phyloP scores from a whole-genome alignment of 1,140 invertebrate species.

The Steinernema khuongi region DNA sequence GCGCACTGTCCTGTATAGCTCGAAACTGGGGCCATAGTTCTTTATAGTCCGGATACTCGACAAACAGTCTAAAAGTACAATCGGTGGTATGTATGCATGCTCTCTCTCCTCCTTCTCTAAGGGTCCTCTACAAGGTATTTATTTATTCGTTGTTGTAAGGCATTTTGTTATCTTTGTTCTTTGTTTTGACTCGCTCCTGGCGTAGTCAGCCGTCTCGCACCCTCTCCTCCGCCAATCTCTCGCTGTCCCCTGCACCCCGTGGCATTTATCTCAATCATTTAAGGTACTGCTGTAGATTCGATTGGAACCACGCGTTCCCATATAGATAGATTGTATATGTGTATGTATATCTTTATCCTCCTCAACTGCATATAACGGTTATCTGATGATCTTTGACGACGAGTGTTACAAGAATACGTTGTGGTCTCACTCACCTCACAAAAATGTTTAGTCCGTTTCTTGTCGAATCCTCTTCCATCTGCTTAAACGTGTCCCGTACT shows the following conservation, averaged over 20 bases:
- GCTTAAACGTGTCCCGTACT: not conserved
- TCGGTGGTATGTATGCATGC: not conserved
- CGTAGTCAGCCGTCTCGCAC: not conserved
- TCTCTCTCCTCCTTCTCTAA: not conserved
- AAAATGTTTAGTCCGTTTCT: conserved; percentile 6
- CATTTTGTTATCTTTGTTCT: conserved; percentile 7
- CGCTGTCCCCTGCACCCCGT: not conserved
- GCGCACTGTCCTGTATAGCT: conserved; percentile 40
- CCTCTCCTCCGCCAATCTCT: not conserved
- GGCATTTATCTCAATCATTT: not conserved
- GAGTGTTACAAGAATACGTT: not conserved
- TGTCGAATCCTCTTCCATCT: not conserved
- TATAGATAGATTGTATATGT: too few relatives aligned
- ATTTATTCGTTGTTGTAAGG: not conserved
- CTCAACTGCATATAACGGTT: not conserved
- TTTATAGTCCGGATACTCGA: conserved; percentile 50
- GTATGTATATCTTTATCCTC: too few relatives aligned
- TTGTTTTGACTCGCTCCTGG: not conserved
- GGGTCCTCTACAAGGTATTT: conserved; percentile 8
- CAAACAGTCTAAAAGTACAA: conserved; percentile 39
- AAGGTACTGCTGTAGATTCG: not conserved
- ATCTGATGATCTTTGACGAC: too few relatives aligned
- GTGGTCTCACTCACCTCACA: conserved; percentile 12
- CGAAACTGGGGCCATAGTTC: conserved; percentile 51
- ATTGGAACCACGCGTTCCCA: not conserved